Conservation (phyloP, 1,140 invertebrate genomes). For the Fragariocoptes setiger region DNA sequence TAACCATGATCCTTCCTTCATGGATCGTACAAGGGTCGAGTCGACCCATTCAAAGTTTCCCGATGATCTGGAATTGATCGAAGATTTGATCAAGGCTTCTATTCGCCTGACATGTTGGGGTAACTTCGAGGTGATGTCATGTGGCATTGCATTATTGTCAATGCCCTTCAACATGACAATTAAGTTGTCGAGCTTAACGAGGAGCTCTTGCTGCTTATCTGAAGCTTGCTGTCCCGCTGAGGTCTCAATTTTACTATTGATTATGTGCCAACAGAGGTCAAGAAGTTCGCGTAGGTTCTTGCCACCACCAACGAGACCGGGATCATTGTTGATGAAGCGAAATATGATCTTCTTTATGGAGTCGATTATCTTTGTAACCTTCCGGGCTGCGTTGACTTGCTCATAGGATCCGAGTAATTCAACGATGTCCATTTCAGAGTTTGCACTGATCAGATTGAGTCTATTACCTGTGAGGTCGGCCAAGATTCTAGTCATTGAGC, state of each 20-base stretch:
- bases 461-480: conserved; percentile 36
- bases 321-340: neutral
- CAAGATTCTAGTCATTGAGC: conserved; percentile 36
- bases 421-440: conserved; percentile 70
- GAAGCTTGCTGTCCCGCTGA: neutral
- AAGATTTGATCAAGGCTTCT: neutral
- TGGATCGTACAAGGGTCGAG: conserved; percentile 57
- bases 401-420: conserved; percentile 84
- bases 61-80: neutral
- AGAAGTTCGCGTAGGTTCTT: neutral
- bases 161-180: neutral
- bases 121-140: neutral
- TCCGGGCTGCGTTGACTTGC: conserved; percentile 30
- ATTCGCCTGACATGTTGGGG: neutral
- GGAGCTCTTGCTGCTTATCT: neutral
- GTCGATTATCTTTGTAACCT: neutral
- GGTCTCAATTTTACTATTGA: neutral
- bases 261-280: neutral
- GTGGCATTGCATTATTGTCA: neutral
- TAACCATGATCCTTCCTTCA: conserved; percentile 56
- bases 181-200: neutral
- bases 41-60: conserved; percentile 93
- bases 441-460: conserved; percentile 45
- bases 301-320: neutral
- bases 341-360: neutral